These are phyloP conservation scores for Thalassarche chlororhynchos DNA, from an alignment of 2,113 vertebrate species.

Conservation along the genomic window DNA sequence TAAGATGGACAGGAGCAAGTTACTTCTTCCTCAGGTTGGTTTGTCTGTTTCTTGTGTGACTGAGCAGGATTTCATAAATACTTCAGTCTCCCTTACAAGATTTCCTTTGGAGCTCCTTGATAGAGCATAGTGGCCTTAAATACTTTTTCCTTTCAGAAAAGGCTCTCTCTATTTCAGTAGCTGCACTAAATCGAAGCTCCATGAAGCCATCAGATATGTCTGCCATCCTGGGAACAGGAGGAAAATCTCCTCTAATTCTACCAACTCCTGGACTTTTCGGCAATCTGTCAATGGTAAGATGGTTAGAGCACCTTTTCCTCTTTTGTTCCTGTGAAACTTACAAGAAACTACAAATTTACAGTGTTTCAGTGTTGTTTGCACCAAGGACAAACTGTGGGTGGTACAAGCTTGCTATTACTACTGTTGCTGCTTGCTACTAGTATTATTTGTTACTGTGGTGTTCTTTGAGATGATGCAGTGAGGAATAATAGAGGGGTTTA, in stretches of 20 bases:
- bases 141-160: background rate
- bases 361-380: background rate
- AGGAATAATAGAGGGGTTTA: background rate
- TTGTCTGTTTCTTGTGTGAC: background rate
- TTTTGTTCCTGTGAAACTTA: background rate
- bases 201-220: constrained; percentile 79
- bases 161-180: constrained; percentile 46
- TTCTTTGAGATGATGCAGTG: background rate
- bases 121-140: background rate
- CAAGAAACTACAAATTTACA: background rate
- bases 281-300: constrained; percentile 78
- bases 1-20: background rate
- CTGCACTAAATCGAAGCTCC: constrained; percentile 67
- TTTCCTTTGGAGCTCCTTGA: background rate
- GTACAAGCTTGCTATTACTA: background rate
- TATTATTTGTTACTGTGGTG: background rate
- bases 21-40: background rate
- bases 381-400: background rate
- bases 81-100: background rate
- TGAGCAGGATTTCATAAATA: background rate
- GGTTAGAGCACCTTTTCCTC: background rate
- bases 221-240: constrained; percentile 74
- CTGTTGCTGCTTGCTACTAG: background rate
- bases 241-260: constrained; percentile 71
- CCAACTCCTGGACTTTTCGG: constrained; percentile 73